Conservation (phyloP, 2,113 vertebrate genomes). For the Lasiurus borealis region DNA sequence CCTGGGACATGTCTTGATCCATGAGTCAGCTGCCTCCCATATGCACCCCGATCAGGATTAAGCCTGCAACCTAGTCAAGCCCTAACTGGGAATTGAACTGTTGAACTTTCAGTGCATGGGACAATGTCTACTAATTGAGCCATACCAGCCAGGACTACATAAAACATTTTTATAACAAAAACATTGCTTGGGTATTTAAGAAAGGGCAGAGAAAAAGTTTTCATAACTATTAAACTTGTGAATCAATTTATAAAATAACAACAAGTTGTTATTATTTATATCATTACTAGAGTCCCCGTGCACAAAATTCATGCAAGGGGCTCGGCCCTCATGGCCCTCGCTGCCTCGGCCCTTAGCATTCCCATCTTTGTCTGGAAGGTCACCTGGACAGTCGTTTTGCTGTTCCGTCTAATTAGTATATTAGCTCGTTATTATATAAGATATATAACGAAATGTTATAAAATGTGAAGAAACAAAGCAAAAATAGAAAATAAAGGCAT, state of each 20-base stretch:
- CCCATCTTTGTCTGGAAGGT: too few relatives aligned
- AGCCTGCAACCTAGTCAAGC: not conserved
- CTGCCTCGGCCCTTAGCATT: too few relatives aligned
- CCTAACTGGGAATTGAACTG: not conserved
- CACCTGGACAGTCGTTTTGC: too few relatives aligned
- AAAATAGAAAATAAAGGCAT: not conserved
- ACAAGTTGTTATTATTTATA: not conserved
- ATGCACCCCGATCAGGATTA: not conserved
- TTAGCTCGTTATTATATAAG: too few relatives aligned
- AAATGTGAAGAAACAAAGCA: not conserved
- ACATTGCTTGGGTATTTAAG: not conserved
- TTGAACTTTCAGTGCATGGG: not conserved
- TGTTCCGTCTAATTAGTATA: too few relatives aligned
- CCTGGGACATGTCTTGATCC: too few relatives aligned
- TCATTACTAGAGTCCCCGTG: not conserved
- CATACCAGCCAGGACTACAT: not conserved
- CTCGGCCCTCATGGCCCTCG: too few relatives aligned
- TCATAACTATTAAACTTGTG: not conserved
- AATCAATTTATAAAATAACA: not conserved
- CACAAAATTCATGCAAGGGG: too few relatives aligned
- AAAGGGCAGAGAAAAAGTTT: not conserved
- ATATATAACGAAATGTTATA: not conserved
- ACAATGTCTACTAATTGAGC: not conserved
- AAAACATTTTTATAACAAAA: not conserved
- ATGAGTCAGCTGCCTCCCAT: too few relatives aligned